Base-by-base conservation (phyloP, 2,797 vertebrate genomes). In the Anguilla obscura region DNA sequence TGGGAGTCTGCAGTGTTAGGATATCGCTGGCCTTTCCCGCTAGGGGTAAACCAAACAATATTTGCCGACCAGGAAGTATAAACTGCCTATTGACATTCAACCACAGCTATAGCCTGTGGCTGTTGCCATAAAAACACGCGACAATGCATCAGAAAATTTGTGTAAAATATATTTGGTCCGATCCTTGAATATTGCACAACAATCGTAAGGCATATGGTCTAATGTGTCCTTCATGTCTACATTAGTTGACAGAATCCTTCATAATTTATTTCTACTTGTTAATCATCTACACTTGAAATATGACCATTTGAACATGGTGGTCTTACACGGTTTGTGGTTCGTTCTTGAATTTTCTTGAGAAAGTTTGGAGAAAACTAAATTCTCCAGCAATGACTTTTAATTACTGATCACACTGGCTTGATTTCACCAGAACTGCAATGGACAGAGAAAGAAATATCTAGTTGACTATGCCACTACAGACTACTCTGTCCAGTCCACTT, bases 101-200 rank as follows among this genome's bases (percentile, higher is more conserved):
- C 21, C 76, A 48, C 18, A 24, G 45, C 76, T 24, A 21, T 27
- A 48, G 45, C 40, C 5, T 82, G 40, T 82, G 79, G 24, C 10
- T 48, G 14, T 40, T 79, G 8, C 6, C 79, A 82, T 18, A 82
- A 82, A 50, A 6, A 82, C 18, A 82, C 27, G 12, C 7, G 40
- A 45, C 79, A 48, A 24, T 3, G 1, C 1, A 0, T 50, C 79
- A 24, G 45, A 82, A 82, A 82, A 82, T 50, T 82, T 24, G 16
- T 24, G 24, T 82, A 82, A 82, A 48, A 82, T 82, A 82, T 82
- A 82, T 82, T 82, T 82, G 79, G 79, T 82, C 79, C 79, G 50
- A 50, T 50, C 79, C 45, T 48, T 82, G 24, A 82, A 24, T 82
- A 82, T 50, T 82, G 45, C 79, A 82, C 79, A 82, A 82, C 71